A percentile compares a stretch with the other conserved stretches of the same genome.
Conservation (phyloP, 1,140 invertebrate species). For the Zaprionus ghesquierei region DNA sequence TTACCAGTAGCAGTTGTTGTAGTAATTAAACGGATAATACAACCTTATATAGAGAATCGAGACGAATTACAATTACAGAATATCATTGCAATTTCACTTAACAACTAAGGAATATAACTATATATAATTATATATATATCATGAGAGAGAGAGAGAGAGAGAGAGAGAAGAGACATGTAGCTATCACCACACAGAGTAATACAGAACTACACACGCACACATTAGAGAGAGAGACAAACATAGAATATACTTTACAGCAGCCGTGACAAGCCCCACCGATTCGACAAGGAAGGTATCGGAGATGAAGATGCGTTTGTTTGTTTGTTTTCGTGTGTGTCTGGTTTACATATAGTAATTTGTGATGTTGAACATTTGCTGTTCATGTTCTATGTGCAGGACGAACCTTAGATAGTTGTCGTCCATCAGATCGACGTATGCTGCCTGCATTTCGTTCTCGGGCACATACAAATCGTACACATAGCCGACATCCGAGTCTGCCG, state of each 20-base stretch:
- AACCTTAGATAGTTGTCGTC: constrained; percentile 82
- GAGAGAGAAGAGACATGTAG: not conserved
- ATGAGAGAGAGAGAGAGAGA: too few species aligned
- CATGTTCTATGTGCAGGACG: constrained; percentile 73
- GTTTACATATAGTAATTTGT: constrained; percentile 75
- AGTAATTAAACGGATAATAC: constrained; percentile 83
- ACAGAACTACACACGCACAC: not conserved
- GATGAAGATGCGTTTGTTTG: not conserved
- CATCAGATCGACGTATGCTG: constrained; percentile 73
- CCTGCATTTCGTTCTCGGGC: constrained; percentile 73
- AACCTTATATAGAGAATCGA: constrained; percentile 77
- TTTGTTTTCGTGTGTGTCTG: not conserved
- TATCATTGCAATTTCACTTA: constrained; percentile 36
- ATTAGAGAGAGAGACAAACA: constrained; percentile 11
- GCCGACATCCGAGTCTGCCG: constrained; percentile 74
- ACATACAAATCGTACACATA: constrained; percentile 82
- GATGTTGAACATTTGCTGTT: constrained; percentile 68
- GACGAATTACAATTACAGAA: constrained; percentile 61
- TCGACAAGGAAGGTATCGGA: not conserved
- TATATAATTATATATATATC: not conserved
- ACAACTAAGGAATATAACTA: not conserved
- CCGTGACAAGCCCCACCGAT: too few species aligned
- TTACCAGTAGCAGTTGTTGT: constrained; percentile 81
- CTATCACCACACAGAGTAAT: not conserved
- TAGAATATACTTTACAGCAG: constrained; percentile 1